Conservation (phyloP, 2,797 vertebrate genomes). For the Philypnodon macrostomus region DNA sequence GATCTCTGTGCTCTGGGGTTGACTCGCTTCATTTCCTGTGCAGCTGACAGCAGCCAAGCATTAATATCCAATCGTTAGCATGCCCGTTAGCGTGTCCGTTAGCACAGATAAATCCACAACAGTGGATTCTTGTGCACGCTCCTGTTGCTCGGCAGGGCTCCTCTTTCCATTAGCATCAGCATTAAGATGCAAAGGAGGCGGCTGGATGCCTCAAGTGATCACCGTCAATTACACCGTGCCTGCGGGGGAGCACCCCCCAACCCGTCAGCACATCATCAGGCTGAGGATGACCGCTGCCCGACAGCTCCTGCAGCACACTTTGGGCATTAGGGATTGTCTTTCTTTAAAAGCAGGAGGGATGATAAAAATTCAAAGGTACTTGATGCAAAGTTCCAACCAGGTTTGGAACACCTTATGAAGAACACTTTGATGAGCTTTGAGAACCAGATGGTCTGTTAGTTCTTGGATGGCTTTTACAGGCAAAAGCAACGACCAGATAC, state of each 20-base stretch:
- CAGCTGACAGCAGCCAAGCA: slow-evolving; percentile 7
- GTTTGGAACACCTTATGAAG: no score
- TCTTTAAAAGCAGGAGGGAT: no score
- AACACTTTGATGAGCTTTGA: no score
- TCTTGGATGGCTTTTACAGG: no score
- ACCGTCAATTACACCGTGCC: slow-evolving; percentile 36
- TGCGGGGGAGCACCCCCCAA: slow-evolving; percentile 4
- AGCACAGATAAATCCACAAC: slow-evolving; percentile 19
- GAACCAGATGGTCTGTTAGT: no score
- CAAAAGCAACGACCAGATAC: no score
- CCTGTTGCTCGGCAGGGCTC: slow-evolving; percentile 28
- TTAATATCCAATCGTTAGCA: slow-evolving; percentile 31
- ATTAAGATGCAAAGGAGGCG: slow-evolving; percentile 45
- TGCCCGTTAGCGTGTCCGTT: slow-evolving; percentile 24
- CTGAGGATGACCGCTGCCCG: slow-evolving; percentile 15
- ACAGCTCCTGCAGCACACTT: slow-evolving; percentile 3
- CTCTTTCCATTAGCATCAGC: slow-evolving; percentile 27
- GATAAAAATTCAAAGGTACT: no score
- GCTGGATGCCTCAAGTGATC: slow-evolving; percentile 39
- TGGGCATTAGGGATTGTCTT: neutral
- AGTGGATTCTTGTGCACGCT: slow-evolving; percentile 25
- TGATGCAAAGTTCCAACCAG: no score
- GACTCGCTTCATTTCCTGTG: slow-evolving; percentile 14
- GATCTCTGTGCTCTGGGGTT: slow-evolving; percentile 9
- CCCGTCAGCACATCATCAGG: slow-evolving; percentile 23